phyloP scores from a whole-genome alignment of 2,113 vertebrate species.

The Notiomystis cincta region DNA sequence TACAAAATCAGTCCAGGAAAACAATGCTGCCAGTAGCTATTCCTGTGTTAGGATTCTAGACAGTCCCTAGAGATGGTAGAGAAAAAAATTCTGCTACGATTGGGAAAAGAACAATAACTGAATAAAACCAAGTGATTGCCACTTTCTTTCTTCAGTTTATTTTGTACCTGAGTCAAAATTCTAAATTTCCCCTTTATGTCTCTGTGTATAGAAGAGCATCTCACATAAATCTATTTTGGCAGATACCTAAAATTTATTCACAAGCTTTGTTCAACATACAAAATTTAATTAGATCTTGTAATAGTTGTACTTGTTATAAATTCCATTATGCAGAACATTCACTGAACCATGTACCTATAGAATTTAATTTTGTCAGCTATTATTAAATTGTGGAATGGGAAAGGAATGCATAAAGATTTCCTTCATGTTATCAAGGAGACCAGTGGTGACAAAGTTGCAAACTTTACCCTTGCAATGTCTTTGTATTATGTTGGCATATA shows the following conservation, averaged over 20 bases:
- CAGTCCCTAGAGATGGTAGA: not conserved
- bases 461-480: not conserved
- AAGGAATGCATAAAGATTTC: not conserved
- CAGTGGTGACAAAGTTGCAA: not conserved
- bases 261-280: not conserved
- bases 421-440: not conserved
- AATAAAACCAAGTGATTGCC: not conserved
- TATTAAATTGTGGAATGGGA: not conserved
- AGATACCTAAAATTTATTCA: not conserved
- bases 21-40: not conserved
- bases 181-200: not conserved
- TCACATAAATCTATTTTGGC: not conserved
- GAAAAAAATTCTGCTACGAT: not conserved
- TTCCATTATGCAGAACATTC: not conserved
- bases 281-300: not conserved
- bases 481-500: not conserved
- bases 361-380: not conserved
- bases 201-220: not conserved
- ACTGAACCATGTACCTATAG: not conserved
- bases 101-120: not conserved
- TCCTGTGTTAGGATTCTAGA: constrained; percentile 1
- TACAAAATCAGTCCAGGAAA: constrained; percentile 1
- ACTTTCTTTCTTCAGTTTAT: not conserved
- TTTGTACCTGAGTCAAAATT: not conserved
- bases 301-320: not conserved